Evolutionary conservation across 2,797 vertebrate species (phyloP).

Genomic region (Rhodeus uyekii): DNA sequence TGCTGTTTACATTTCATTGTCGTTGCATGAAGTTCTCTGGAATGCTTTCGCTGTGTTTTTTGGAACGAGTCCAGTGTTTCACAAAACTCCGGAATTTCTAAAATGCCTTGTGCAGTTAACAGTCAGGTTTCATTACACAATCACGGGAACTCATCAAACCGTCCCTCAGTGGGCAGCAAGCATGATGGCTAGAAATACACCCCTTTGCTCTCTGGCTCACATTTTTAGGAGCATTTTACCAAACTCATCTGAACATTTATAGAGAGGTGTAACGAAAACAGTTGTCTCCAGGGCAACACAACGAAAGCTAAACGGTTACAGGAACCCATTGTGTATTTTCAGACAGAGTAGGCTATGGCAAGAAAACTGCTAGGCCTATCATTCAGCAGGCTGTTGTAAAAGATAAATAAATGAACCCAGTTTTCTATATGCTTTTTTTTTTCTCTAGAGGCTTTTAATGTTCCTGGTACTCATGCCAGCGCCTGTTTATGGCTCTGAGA

Average conservation of each 20-base stretch:
- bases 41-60: conserved; percentile 28
- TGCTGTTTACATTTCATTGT: conserved; percentile 37
- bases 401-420: conserved; percentile 15
- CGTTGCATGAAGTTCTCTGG: conserved; percentile 12
- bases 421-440: not conserved
- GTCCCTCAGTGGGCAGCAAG: conserved; percentile 25
- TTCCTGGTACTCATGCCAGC: not conserved
- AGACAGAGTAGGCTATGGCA: not conserved
- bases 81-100: conserved; percentile 34
- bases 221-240: conserved; percentile 38
- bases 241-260: conserved; percentile 38
- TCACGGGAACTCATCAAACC: conserved; percentile 17
- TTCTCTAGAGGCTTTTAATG: not conserved
- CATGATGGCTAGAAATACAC: conserved; percentile 33
- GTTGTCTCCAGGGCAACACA: conserved; percentile 40
- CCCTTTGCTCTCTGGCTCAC: conserved; percentile 19
- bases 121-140: conserved; percentile 31
- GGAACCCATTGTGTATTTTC: conserved; percentile 24
- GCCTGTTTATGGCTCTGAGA: conserved; percentile 60
- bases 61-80: conserved; percentile 42
- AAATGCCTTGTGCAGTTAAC: conserved; percentile 3
- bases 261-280: conserved; percentile 21
- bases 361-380: conserved; percentile 10
- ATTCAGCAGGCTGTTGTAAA: conserved; percentile 17
- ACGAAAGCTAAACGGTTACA: conserved; percentile 27